Evolutionary conservation across 2,797 vertebrate species (phyloP), one percentile per base, ranked within the genome.

Genomic region (Percopsis omiscomaycus): DNA sequence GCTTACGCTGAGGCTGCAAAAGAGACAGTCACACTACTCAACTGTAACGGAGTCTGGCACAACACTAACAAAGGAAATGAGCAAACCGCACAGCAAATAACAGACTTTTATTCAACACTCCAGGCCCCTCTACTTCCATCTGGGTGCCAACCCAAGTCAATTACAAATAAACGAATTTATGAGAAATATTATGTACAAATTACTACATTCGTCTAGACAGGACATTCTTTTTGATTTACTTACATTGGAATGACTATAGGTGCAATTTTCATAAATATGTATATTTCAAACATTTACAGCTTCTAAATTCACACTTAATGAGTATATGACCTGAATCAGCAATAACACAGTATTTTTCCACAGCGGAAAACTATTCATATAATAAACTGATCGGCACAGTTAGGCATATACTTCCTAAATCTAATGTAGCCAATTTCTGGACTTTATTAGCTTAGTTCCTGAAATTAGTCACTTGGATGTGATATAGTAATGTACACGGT

Each of bases 51-150:
- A 78, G 78, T 85, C 87, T 90, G 87, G 84, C 84, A 81, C 81
- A 86, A 82, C 77, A 88, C 85, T 86, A 86, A 90, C 86, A 91
- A 91, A 88, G 89, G 90, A 91, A 92, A 91, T 91, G 91, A 91
- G 85, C 82, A 91, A 92, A 91, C 89, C 89, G 83, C 90, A 89
- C 77, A 81, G 89, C 82, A 89, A 90, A 89, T 90, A 86, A 83
- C 79, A 88, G 85, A 68, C 74, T 86, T 90, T 86, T 79, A 86
- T 88, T 87, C 83, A 82, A 84, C 88, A 87, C 77, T 74, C 68
- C 50, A 60, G 78, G 75, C 69, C 73, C 64, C 59, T 68, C 57
- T 66, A 65, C 84, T 86, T 76, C 80, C 70, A 86, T 82, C 66
- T 78, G 69, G 70, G 73, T 86, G 86, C 87, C 84, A 90, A 82